phyloP scores from a whole-genome alignment of 2,113 vertebrate genomes.

The Columba janthina region DNA sequence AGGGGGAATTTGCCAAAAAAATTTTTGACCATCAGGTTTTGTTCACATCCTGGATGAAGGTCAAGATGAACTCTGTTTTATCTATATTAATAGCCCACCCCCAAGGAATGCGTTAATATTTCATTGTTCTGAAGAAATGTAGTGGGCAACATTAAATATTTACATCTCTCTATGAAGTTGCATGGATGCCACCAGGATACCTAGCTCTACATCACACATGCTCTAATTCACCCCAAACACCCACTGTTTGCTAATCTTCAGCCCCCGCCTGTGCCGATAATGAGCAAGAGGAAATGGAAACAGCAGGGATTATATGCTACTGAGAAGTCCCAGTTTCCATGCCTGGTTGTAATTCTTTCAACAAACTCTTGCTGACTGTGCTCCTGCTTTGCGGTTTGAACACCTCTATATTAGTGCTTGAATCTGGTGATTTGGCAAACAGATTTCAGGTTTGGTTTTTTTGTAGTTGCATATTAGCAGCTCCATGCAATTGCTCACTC shows the following conservation, averaged over 20 bases:
- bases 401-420: slow-evolving; percentile 7
- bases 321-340: slow-evolving; percentile 57
- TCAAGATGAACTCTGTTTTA: not conserved
- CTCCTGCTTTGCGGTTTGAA: slow-evolving; percentile 36
- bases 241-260: slow-evolving; percentile 50
- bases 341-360: slow-evolving; percentile 59
- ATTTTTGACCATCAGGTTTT: not conserved
- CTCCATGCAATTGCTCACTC: not conserved
- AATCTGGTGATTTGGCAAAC: slow-evolving; percentile 15
- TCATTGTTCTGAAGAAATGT: not conserved
- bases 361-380: slow-evolving; percentile 22
- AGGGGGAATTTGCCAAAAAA: not conserved
- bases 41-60: not conserved
- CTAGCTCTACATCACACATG: slow-evolving; percentile 40
- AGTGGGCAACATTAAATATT: slow-evolving; percentile 55
- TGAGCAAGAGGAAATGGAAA: slow-evolving; percentile 68
- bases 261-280: slow-evolving; percentile 44
- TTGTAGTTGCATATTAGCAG: not conserved
- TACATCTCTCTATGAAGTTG: not conserved
- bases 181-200: slow-evolving; percentile 7
- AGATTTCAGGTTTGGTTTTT: not conserved
- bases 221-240: slow-evolving; percentile 55
- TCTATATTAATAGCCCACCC: not conserved
- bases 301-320: slow-evolving; percentile 41
- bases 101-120: not conserved